phyloP scores from a whole-genome alignment of 2,888 invertebrate species.

The Microctonus hyperodae region DNA sequence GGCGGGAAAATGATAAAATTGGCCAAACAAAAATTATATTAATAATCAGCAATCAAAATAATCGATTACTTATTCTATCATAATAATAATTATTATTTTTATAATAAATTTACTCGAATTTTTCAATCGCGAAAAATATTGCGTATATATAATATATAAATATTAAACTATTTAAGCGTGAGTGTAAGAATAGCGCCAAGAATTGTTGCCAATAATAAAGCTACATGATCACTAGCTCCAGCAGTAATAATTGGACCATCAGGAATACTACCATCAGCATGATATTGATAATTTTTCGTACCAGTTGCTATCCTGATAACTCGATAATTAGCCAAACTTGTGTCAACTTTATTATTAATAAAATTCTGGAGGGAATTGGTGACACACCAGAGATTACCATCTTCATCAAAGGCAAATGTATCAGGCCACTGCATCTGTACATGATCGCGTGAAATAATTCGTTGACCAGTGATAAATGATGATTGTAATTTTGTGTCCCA shows the following conservation, averaged over 20 bases:
- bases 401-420: conserved; percentile 73
- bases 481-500: conserved; percentile 72
- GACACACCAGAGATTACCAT: conserved; percentile 72
- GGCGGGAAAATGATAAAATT: not conserved
- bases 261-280: conserved; percentile 49
- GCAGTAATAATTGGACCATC: conserved; percentile 47
- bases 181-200: conserved; percentile 38
- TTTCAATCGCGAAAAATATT: not conserved
- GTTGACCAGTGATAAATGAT: conserved; percentile 68
- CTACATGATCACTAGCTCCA: conserved; percentile 42
- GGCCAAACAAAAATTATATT: not conserved
- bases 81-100: too few relatives aligned
- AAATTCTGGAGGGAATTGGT: conserved; percentile 75
- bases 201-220: conserved; percentile 37
- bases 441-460: conserved; percentile 72
- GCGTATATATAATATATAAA: not conserved
- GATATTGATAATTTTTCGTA: conserved; percentile 72
- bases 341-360: conserved; percentile 69
- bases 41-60: not conserved
- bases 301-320: conserved; percentile 67
- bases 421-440: conserved; percentile 78
- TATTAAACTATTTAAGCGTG: conserved; percentile 20
- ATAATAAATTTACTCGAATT: too few relatives aligned
- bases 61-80: too few relatives aligned
- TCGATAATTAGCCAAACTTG: conserved; percentile 72